These are phyloP conservation scores for Parotocinclus haroldoi DNA, from an alignment of 2,797 vertebrate species.

Conservation along the genomic window DNA sequence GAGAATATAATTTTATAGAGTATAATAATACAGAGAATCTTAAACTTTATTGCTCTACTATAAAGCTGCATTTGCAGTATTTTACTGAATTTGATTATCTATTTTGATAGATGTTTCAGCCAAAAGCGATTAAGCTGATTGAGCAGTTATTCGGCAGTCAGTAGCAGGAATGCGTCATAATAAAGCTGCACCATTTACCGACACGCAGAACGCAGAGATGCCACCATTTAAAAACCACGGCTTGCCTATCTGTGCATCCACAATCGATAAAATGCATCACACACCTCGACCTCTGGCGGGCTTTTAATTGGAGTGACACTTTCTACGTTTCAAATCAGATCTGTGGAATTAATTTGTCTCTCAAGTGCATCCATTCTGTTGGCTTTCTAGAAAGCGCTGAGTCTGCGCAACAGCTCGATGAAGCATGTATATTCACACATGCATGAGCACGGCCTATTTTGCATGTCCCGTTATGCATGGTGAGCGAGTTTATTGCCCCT, in stretches of 20 bases:
- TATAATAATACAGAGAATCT: too few species aligned
- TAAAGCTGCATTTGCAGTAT: too few species aligned
- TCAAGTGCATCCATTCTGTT: constrained; percentile 18
- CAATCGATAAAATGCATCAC: constrained; percentile 13
- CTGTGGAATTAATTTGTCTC: constrained; percentile 32
- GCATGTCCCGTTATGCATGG: too few species aligned
- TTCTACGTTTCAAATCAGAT: constrained; percentile 25
- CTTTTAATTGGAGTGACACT: constrained; percentile 28
- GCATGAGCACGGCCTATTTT: too few species aligned
- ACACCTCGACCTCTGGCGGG: not conserved
- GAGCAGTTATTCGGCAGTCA: not conserved
- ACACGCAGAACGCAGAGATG: not conserved
- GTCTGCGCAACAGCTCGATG: constrained; percentile 26
- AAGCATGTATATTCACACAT: not conserved
- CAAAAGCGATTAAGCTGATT: too few species aligned
- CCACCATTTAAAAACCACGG: not conserved
- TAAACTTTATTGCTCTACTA: too few species aligned
- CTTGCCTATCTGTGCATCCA: not conserved
- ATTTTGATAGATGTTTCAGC: too few species aligned
- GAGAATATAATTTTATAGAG: too few species aligned
- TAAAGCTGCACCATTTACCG: not conserved
- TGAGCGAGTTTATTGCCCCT: too few species aligned
- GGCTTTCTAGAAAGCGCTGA: constrained; percentile 41
- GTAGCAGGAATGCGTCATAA: not conserved
- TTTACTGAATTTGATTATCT: too few species aligned